Conservation (phyloP, 2,888 invertebrate species). For the Metacarcinus magister region DNA sequence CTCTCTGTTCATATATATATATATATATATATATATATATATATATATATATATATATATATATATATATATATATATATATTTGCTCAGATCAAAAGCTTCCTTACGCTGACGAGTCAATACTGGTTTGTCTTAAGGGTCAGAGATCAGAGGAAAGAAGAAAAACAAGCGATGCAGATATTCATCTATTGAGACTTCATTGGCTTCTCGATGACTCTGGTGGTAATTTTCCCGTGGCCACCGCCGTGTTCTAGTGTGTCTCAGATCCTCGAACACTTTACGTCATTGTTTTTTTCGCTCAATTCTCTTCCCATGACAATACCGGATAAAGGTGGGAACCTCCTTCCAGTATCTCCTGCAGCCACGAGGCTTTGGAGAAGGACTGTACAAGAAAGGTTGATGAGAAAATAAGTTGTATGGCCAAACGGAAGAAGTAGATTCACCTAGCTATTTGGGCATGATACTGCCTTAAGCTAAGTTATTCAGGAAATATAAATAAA, state of each 20-base stretch:
- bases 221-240: background rate
- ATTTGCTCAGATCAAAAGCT: background rate
- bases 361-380: background rate
- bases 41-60: constrained; percentile 44
- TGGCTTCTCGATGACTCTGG: background rate
- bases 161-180: background rate
- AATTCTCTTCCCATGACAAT: background rate
- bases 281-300: background rate
- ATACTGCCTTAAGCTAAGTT: background rate
- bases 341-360: background rate
- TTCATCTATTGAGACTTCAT: background rate
- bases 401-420: background rate
- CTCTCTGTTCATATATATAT: constrained; percentile 21
- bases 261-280: background rate
- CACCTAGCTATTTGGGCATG: background rate
- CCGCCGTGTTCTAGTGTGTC: background rate
- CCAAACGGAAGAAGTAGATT: background rate
- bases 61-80: constrained; percentile 43
- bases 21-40: constrained; percentile 44
- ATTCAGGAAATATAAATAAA: background rate
- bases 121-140: constrained; percentile 32
- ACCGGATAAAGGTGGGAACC: constrained; percentile 9
- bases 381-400: background rate
- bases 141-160: background rate
- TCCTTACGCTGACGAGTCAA: background rate